A percentile compares a stretch with the other conserved stretches of the same genome.
phyloP scores from a whole-genome alignment of 2,797 vertebrate genomes.

The Pangasius mekongensis region DNA sequence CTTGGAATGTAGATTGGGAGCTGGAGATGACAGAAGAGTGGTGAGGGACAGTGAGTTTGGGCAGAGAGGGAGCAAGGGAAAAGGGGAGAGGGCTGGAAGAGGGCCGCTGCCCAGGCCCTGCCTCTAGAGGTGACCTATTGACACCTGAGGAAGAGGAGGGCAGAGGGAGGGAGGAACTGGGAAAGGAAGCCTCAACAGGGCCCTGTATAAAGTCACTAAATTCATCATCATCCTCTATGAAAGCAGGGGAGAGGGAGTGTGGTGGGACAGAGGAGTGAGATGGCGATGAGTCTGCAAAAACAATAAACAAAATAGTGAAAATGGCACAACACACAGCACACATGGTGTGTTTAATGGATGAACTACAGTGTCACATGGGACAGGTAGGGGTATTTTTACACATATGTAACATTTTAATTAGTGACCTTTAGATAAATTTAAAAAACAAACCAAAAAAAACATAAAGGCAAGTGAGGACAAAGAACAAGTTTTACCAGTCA shows the following conservation, averaged over 20 bases:
- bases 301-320: constrained; percentile 78
- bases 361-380: constrained; percentile 25
- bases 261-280: constrained; percentile 88
- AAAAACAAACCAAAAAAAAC: neutral
- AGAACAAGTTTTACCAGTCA: neutral
- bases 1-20: constrained; percentile 83
- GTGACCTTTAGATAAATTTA: neutral
- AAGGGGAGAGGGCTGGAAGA: constrained; percentile 69
- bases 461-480: neutral
- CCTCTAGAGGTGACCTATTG: constrained; percentile 42
- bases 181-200: constrained; percentile 78
- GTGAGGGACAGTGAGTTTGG: constrained; percentile 79
- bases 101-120: constrained; percentile 34
- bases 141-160: constrained; percentile 54
- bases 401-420: neutral
- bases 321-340: constrained; percentile 57
- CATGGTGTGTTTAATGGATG: constrained; percentile 34
- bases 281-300: constrained; percentile 96
- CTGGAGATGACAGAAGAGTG: constrained; percentile 85
- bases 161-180: constrained; percentile 65
- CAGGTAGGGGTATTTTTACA: neutral
- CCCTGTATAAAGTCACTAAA: constrained; percentile 99
- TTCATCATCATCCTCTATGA: constrained; percentile 87
- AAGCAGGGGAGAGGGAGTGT: constrained; percentile 83
- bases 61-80: constrained; percentile 81